A percentile compares a stretch with the other conserved stretches of the same genome.
These are phyloP conservation scores for Apodemia duryi DNA, from an alignment of 2,888 invertebrate genomes.

Conservation along the genomic window DNA sequence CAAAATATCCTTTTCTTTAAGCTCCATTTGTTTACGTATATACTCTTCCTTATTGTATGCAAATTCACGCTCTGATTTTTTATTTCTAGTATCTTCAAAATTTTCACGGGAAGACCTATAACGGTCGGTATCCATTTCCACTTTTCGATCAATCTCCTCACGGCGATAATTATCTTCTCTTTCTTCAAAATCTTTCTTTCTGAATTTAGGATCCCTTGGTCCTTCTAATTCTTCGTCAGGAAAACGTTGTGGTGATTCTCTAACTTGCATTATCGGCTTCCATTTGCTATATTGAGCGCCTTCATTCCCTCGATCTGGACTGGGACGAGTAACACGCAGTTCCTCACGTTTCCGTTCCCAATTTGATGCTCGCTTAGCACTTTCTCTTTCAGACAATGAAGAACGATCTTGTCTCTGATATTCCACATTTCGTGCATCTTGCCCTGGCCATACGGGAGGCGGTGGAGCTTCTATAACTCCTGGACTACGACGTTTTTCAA, in stretches of 20 bases:
- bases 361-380: slow-evolving; percentile 30
- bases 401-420: slow-evolving; percentile 30
- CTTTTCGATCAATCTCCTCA: slow-evolving; percentile 36
- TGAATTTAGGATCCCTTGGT: slow-evolving; percentile 23
- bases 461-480: slow-evolving; percentile 53
- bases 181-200: slow-evolving; percentile 25
- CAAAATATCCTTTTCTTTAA: slow-evolving; percentile 30
- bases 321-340: slow-evolving; percentile 18
- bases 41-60: slow-evolving; percentile 27
- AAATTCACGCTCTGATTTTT: slow-evolving; percentile 22
- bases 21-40: slow-evolving; percentile 24
- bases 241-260: slow-evolving; percentile 24
- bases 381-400: slow-evolving; percentile 35
- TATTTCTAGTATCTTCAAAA: slow-evolving; percentile 24
- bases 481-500: slow-evolving; percentile 61
- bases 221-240: slow-evolving; percentile 21
- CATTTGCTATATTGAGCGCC: slow-evolving; percentile 28
- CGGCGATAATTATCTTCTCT: slow-evolving; percentile 24
- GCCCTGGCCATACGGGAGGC: slow-evolving; percentile 61
- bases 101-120: slow-evolving; percentile 28
- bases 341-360: slow-evolving; percentile 34
- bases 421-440: slow-evolving; percentile 33
- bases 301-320: slow-evolving; percentile 27
- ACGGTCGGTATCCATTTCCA: slow-evolving; percentile 35
- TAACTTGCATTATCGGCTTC: slow-evolving; percentile 28